Conservation (phyloP, 2,113 vertebrate species). For the Lepus timidus region DNA sequence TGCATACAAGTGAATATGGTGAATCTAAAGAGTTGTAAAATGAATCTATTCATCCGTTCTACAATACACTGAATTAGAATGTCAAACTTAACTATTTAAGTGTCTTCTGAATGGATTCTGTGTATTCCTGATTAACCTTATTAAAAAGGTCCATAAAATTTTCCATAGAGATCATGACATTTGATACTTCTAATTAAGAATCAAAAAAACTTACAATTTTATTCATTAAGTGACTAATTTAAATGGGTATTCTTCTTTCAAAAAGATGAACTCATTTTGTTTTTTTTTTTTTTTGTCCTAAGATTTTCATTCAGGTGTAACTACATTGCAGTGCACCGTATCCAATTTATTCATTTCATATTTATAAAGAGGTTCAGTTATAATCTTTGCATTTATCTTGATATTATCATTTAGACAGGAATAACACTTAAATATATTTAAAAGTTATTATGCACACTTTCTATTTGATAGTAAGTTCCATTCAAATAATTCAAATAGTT, state of each 20-base stretch:
- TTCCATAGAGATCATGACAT: background rate
- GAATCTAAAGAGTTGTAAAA: background rate
- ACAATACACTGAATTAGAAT: background rate
- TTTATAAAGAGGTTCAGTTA: conserved; percentile 18
- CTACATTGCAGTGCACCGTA: background rate
- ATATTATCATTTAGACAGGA: background rate
- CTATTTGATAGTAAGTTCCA: background rate
- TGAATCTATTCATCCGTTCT: background rate
- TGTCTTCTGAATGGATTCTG: background rate
- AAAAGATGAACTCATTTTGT: background rate
- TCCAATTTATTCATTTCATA: conserved; percentile 48
- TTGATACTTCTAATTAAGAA: background rate
- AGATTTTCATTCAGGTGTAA: background rate
- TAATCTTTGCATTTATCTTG: background rate
- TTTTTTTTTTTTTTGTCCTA: background rate
- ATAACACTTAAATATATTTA: conserved; percentile 54
- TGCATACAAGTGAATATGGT: background rate
- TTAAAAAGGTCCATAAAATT: background rate
- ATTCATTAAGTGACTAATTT: background rate
- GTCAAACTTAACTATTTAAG: background rate
- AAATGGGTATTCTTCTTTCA: background rate
- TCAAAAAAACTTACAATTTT: background rate
- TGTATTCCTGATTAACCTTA: background rate
- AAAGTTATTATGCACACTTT: background rate
- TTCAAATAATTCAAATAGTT: conserved; percentile 25